Evolutionary conservation across 2,888 invertebrate species (phyloP), one percentile per base, ranked within the genome.

Genomic region (Drosophila greeni): DNA sequence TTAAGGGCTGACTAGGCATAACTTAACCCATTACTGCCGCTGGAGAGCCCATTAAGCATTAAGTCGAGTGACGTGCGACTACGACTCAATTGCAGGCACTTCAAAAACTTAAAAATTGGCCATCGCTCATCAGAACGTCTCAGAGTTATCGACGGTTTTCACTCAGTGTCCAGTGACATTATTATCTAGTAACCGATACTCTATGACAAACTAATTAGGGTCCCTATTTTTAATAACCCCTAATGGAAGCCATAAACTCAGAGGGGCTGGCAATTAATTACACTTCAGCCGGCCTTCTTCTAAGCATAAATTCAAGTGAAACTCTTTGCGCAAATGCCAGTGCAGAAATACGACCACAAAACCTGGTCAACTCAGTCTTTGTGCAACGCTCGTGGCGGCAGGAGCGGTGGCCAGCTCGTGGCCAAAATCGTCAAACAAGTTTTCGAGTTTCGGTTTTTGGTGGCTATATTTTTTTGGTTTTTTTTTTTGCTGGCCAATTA

Each of bases 371-470:
- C 48, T 68, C 65, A 68, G 65, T 65, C 69, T 68, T 68, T 45
- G 65, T 68, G 65, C 65, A 65, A 62, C 62, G 62, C 62, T 62
- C 62, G 66, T 66, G 54, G 62, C 62, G 36, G 66, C 62, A 53
- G 66, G 53, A 62, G 61, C 45, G 37, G 24, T 14, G 45, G 45
- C 45, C 45, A 23, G 56, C 56, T 29, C 29, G 11, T n/a, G n/a
- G 11, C 51, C 61, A 18, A 76, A 76, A 80, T 74, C 82, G 77
- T 74, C 77, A 76, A 76, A 76, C 76, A 67, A 65, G 76, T 76
- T 76, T 66, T 24, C 42, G 43, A 59, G 60, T 59, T 23, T 24
- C 26, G 20, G 23, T 16, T 26, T 43, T 43, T 16, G 24, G 24
- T 23, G 23, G 18, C n/a, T 16, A n/a, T 20, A 3, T 20, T 20